A percentile compares a stretch with the other conserved stretches of the same genome.
Conservation (phyloP, 2,888 invertebrate species). For the Conus canariensis region DNA sequence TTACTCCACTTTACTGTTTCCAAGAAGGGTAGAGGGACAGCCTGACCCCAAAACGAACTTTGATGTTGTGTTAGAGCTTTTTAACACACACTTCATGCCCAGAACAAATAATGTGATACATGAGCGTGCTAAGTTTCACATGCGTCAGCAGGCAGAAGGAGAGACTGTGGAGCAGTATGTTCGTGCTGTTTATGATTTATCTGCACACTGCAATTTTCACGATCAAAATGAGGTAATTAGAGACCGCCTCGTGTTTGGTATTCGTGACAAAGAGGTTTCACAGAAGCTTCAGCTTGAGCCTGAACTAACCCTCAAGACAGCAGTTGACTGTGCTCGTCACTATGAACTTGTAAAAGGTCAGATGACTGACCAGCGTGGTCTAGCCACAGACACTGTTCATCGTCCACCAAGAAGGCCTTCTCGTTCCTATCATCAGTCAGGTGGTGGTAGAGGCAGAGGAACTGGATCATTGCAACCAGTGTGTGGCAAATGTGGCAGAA, state of each 20-base stretch:
- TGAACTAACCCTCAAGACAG: not conserved
- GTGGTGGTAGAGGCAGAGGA: not conserved
- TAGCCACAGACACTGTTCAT: not conserved
- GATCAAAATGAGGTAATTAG: not conserved
- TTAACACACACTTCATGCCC: no score
- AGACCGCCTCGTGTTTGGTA: not conserved
- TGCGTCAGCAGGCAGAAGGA: no score
- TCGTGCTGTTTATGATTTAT: not conserved
- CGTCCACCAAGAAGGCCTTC: not conserved
- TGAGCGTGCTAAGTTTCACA: no score
- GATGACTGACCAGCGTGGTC: not conserved
- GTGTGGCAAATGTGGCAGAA: no score
- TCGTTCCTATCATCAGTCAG: not conserved
- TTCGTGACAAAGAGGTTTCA: not conserved
- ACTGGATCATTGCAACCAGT: not conserved
- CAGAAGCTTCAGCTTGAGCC: constrained; percentile 6
- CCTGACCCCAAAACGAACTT: no score
- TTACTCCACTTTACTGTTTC: no score
- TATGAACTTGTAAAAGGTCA: constrained; percentile 20
- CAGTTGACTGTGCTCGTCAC: not conserved
- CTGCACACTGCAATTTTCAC: not conserved
- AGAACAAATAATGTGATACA: no score
- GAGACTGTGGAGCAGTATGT: constrained; percentile 11
- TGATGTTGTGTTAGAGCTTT: no score
- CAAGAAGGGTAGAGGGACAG: no score